phyloP scores from a whole-genome alignment of 1,140 invertebrate species.

The Macrobrachium nipponense region DNA sequence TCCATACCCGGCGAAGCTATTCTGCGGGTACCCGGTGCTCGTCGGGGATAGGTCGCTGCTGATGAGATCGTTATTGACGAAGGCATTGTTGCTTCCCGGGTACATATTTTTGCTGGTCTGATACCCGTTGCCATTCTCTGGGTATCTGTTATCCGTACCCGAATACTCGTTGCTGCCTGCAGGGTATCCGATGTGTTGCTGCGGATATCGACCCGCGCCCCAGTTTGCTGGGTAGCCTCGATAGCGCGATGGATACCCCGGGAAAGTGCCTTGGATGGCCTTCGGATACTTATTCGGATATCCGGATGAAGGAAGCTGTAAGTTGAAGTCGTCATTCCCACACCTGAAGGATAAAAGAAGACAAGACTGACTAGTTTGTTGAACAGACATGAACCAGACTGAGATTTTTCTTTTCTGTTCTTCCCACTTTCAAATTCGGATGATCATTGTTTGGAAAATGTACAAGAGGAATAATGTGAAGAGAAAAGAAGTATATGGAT shows the following conservation, averaged over 20 bases:
- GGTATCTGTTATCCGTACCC: constrained; percentile 27
- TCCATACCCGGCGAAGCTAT: constrained; percentile 1
- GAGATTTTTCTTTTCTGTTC: not conserved
- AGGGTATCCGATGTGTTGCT: not conserved
- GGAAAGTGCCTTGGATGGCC: constrained; percentile 5
- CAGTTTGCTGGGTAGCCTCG: not conserved
- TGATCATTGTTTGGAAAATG: no score
- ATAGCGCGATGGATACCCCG: constrained; percentile 17
- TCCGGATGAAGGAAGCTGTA: constrained; percentile 9
- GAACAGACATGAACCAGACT: not conserved
- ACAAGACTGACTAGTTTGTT: not conserved
- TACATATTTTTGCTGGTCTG: not conserved
- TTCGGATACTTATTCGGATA: constrained; percentile 46
- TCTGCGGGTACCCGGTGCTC: constrained; percentile 15
- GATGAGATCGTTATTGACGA: not conserved
- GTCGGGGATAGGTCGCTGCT: not conserved
- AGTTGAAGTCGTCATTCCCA: constrained; percentile 14
- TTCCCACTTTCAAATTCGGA: no score
- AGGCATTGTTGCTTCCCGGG: not conserved
- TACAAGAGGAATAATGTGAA: no score
- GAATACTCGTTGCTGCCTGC: not conserved
- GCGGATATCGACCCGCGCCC: not conserved
- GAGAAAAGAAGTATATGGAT: no score
- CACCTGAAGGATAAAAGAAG: not conserved
- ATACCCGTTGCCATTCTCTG: not conserved